Conservation (phyloP, 2,113 vertebrate species). For the Sylvilagus bachmani region DNA sequence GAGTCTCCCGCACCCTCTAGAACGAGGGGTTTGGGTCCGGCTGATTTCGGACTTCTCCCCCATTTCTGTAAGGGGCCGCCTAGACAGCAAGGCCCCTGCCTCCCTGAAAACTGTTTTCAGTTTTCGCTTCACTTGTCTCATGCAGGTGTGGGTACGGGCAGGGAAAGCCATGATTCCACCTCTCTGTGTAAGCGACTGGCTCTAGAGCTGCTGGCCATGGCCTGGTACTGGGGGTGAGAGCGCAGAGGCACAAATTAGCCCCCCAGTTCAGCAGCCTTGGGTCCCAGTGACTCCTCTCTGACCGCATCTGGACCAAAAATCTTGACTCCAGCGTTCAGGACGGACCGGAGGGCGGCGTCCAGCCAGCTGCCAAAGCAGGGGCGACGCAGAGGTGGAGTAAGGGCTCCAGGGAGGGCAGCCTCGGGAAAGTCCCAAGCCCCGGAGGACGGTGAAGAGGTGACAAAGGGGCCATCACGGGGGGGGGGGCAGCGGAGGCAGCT, state of each 20-base stretch:
- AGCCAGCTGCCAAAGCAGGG: rapidly evolving
- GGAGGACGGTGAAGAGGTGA: rapidly evolving
- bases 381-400: not conserved
- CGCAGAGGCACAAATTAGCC: not conserved
- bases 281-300: not conserved
- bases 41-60: not conserved
- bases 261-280: not conserved
- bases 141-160: not conserved
- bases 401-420: rapidly evolving
- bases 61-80: no score
- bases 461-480: no score
- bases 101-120: not conserved
- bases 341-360: not conserved
- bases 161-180: not conserved
- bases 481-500: rapidly evolving
- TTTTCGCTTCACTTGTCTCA: not conserved
- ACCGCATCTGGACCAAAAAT: not conserved
- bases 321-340: no score
- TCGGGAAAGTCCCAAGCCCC: not conserved
- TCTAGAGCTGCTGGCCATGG: not conserved
- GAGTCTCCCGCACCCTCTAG: no score
- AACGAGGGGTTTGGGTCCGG: not conserved
- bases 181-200: not conserved
- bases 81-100: not conserved
- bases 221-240: not conserved